Conservation (phyloP, 2,113 vertebrate species). For the Callorhinus ursinus region DNA sequence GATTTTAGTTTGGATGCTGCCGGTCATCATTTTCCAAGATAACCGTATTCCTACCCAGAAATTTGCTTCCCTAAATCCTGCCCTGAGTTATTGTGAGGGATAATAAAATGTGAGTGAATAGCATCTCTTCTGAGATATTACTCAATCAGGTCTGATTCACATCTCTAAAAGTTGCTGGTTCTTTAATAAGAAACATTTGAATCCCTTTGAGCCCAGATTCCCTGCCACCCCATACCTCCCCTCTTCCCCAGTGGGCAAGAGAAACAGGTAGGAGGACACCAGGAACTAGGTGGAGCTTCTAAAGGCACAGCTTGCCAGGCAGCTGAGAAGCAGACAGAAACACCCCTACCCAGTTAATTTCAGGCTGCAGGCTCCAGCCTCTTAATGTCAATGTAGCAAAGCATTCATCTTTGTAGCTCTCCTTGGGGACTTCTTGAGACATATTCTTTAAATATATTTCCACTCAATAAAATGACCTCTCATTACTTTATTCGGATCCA, state of each 20-base stretch:
- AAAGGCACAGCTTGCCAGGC: not conserved
- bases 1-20: not conserved
- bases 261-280: not conserved
- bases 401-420: not conserved
- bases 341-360: not conserved
- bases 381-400: too few relatives aligned
- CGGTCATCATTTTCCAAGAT: not conserved
- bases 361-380: not conserved
- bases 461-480: not conserved
- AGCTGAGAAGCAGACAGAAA: not conserved
- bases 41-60: not conserved
- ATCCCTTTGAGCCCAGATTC: not conserved
- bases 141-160: not conserved
- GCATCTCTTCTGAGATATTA: not conserved
- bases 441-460: not conserved
- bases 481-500: not conserved
- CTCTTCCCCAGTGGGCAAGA: not conserved
- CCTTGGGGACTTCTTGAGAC: not conserved
- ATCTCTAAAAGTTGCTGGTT: not conserved
- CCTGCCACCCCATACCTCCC: fast-evolving
- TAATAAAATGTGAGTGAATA: not conserved
- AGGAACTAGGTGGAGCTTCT: not conserved
- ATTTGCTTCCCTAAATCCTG: not conserved
- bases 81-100: not conserved
- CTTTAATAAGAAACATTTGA: not conserved